Base-by-base conservation (phyloP, 2,113 vertebrate species). In the Hippocampus mohnikei region DNA sequence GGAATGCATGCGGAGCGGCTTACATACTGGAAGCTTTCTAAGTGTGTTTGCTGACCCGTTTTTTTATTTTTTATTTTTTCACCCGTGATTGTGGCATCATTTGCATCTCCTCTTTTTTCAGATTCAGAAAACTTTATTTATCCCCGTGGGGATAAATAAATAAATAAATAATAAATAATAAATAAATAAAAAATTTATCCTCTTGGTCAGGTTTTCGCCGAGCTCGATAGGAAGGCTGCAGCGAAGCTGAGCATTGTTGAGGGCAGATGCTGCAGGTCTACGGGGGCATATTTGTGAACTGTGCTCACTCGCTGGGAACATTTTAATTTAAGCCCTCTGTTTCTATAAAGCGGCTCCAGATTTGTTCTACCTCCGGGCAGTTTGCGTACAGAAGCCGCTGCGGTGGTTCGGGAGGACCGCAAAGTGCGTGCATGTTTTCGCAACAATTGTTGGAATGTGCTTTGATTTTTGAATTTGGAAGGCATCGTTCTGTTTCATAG, bases 261-360 rank as follows among this genome's bases (percentile, higher is more conserved):
- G 46, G 53, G 50, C 90, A 90, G 86, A 85, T 88, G 86, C 85
- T 70, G 81, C 66, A 66, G 72, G 75, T 83, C 81, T 85, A 72
- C 61, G 67, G 72, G 78, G 81, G 70, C 74, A 75, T 76, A 81
- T 87, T 85, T 85, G 80, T 84, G 83, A 73, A 63, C 83, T 79
- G 72, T 87, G 87, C 84, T 90, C 85, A 83, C 80, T 91, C 80
- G 82, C 67, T 85, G 80, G 88, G 83, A 90, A 89, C 83, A 85
- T 90, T 88, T 91, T 87, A 90, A 90, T 91, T 88, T 88, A 85
- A 88, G 80, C 77, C 82, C 73, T 85, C 82, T 88, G 77, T 87
- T 89, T 85, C 81, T 80, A 81, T 89, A 88, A 89, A 88, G 85
- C 84, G 81, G 85, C 83, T 88, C 87, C 87, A 83, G 80, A 88